Base-by-base conservation (phyloP, 1,140 invertebrate species). In the Brachionus rubens region DNA sequence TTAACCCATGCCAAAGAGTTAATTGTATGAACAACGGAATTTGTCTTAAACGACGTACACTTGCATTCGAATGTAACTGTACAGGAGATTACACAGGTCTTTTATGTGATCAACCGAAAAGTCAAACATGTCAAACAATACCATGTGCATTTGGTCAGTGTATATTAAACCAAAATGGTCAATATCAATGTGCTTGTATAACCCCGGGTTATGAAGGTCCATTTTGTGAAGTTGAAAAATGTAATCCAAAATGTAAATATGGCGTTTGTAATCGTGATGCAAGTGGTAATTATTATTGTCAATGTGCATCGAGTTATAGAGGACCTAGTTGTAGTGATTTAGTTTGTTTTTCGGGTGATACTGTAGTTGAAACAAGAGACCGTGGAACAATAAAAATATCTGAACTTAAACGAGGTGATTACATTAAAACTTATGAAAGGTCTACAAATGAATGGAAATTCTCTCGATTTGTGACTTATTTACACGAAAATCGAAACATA, bases 21-120 rank as follows among this genome's bases (percentile, higher is more conserved):
- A 72, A 54, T 24, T 72, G 68, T n/a, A 72, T 72, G 68, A 72
- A 72, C 28, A 72, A 72, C 24, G 68, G 68, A 1, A 72, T 50
- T 72, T 72, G 68, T 72, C 21, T 72, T 3, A 72, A 50, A 28
- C 16, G 50, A 54, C 24, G 68, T 50, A 72, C 68, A 3, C 50
- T 72, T 4, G 68, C 72, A 5, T 75, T 47, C 40, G 48, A 75
- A 19, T 75, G 72, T 46, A 54, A 54, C 14, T 75, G 72, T 41
- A 75, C 50, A 24, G 4, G 21, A 19, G 48, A 54, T 41, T 75
- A 28, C 24, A 75, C 72, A 1, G 72, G 72, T 10, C 28, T 56
- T 21, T 19, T 75, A 6, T 75, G 72, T 33, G 72, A 75, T 59
- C 72, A 75, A 21, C 72, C 72, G 28, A 54, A 46, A 54, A 33